Conservation (phyloP, 2,888 invertebrate species). For the Phytoseiulus persimilis region DNA sequence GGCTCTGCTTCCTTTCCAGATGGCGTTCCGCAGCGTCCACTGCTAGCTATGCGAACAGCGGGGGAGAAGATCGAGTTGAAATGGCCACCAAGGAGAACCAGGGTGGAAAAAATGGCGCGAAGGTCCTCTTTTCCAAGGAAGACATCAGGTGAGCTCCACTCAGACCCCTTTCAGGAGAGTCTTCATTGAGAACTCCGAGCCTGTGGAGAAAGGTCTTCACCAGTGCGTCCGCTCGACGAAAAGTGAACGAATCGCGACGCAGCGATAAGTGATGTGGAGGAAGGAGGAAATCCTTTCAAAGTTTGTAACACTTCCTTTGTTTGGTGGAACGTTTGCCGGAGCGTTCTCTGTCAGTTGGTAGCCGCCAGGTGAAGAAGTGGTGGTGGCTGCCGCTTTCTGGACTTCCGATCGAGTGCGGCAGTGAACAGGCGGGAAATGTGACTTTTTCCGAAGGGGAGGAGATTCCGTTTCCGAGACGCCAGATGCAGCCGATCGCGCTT, state of each 20-base stretch:
- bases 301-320: background rate
- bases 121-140: conserved; percentile 27
- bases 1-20: background rate
- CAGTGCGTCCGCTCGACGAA: background rate
- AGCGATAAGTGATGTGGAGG: background rate
- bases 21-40: background rate
- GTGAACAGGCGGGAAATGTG: background rate
- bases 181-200: no score
- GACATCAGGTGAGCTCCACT: conserved; percentile 25
- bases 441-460: background rate
- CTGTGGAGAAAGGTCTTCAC: background rate
- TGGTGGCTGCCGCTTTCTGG: background rate
- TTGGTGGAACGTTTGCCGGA: no score
- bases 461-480: background rate
- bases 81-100: conserved; percentile 38
- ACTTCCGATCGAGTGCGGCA: background rate
- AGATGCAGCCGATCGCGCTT: background rate
- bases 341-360: background rate
- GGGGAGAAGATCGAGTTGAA: background rate
- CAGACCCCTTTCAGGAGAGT: background rate
- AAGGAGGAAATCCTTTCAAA: background rate
- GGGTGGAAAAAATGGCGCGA: conserved; percentile 24
- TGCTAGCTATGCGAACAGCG: background rate
- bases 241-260: background rate
- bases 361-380: background rate